A percentile compares a stretch with the other conserved stretches of the same genome.
Evolutionary conservation across 2,888 invertebrate genomes (phyloP).

Genomic region (Yponomeuta evonymella): DNA sequence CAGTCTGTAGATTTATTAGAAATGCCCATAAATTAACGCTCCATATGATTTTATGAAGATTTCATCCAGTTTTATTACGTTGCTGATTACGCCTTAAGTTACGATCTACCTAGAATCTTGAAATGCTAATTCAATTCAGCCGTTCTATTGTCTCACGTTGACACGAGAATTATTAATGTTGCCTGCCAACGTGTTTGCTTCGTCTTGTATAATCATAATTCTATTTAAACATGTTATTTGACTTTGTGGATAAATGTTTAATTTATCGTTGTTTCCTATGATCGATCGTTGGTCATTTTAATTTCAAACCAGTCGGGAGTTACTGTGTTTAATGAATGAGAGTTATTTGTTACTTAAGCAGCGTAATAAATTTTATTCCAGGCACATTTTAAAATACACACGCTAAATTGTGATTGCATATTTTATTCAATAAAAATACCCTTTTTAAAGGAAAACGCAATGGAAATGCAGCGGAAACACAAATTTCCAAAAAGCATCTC

Average conservation of each 20-base stretch:
- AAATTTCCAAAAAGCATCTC: not conserved
- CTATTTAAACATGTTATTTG: conserved; percentile 3
- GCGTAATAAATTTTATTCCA: no score
- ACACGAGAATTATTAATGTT: conserved; percentile 1
- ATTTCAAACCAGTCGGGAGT: not conserved
- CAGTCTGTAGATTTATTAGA: no score
- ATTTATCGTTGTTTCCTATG: conserved; percentile 6
- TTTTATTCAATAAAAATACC: no score
- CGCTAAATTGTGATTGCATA: no score
- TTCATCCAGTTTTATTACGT: not conserved
- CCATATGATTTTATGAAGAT: not conserved
- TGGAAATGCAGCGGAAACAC: conserved; percentile 5
- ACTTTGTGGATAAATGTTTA: not conserved
- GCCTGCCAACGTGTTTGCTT: conserved; percentile 4
- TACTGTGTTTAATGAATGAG: not conserved
- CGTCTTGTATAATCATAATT: not conserved
- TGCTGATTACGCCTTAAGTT: not conserved
- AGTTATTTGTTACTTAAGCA: no score
- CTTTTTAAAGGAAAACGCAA: not conserved
- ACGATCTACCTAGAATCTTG: not conserved
- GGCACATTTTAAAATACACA: no score
- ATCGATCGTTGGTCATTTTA: conserved; percentile 1
- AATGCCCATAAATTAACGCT: no score
- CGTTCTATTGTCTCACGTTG: conserved; percentile 4
- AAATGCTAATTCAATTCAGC: conserved; percentile 8